A percentile compares a stretch with the other conserved stretches of the same genome.
Conservation (phyloP, 1,140 invertebrate species). For the Drosophila ironensis region DNA sequence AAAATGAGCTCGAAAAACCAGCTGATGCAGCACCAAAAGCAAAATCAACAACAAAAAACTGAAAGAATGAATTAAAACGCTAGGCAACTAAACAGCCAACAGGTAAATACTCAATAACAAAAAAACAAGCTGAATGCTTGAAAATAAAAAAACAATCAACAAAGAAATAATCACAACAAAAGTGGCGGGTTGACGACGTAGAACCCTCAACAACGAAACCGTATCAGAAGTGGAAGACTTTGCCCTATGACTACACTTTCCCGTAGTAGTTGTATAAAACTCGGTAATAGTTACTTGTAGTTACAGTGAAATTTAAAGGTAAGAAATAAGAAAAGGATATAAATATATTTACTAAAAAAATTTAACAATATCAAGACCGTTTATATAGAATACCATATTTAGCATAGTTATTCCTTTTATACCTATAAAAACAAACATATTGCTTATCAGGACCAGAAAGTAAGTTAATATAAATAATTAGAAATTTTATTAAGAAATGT, state of each 20-base stretch:
- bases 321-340: no score
- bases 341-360: no score
- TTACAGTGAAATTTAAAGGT: no score
- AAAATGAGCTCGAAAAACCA: conserved; percentile 58
- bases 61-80: conserved; percentile 25
- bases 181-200: conserved; percentile 2
- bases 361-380: no score
- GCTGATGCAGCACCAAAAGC: conserved; percentile 25
- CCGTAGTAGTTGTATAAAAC: conserved; percentile 5
- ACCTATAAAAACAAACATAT: no score
- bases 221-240: conserved; percentile 65
- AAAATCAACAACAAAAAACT: conserved; percentile 33
- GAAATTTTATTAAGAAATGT: no score
- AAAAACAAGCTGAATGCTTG: conserved; percentile 35
- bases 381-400: no score
- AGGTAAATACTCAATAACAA: conserved; percentile 23
- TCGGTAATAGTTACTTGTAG: not conserved
- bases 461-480: no score
- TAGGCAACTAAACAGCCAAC: conserved; percentile 45
- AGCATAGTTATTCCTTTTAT: no score
- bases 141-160: conserved; percentile 27
- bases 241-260: conserved; percentile 74
- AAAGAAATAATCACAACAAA: conserved; percentile 21
- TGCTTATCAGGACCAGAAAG: no score
- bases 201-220: conserved; percentile 57